phyloP scores from a whole-genome alignment of 2,888 invertebrate species.

The Polylopha cassiicola region DNA sequence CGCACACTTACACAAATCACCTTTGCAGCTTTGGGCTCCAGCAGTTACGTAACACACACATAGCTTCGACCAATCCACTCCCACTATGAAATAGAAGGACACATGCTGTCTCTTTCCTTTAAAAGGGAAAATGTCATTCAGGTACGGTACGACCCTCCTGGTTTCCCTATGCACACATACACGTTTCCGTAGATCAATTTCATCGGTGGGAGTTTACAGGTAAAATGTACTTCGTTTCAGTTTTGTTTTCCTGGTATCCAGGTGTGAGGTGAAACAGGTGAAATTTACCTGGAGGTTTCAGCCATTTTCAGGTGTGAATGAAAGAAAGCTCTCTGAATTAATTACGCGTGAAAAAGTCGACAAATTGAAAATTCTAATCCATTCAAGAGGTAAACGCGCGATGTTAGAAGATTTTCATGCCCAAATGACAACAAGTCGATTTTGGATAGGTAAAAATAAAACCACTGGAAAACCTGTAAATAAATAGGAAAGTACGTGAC shows the following conservation, averaged over 20 bases:
- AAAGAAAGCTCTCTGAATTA: too few species aligned
- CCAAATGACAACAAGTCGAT: too few species aligned
- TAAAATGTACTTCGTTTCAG: slow-evolving; percentile 35
- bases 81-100: slow-evolving; percentile 9
- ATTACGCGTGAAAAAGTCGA: too few species aligned
- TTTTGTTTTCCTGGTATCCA: slow-evolving; percentile 55
- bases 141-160: slow-evolving; percentile 1
- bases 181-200: slow-evolving; percentile 1
- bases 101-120: slow-evolving; percentile 20
- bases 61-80: slow-evolving; percentile 5
- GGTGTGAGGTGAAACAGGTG: slow-evolving; percentile 57
- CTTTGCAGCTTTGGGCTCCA: slow-evolving; percentile 23
- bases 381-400: too few species aligned
- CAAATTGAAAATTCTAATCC: too few species aligned
- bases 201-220: slow-evolving; percentile 33
- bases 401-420: too few species aligned
- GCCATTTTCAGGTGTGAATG: slow-evolving; percentile 20
- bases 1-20: slow-evolving; percentile 32
- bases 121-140: slow-evolving; percentile 12
- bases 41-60: slow-evolving; percentile 4
- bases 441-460: too few species aligned
- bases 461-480: not conserved
- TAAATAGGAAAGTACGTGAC: not conserved
- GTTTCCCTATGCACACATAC: slow-evolving; percentile 6
- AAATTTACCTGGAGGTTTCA: slow-evolving; percentile 39